Conservation (phyloP, 2,113 vertebrate genomes). For the Porphyrio hochstetteri region DNA sequence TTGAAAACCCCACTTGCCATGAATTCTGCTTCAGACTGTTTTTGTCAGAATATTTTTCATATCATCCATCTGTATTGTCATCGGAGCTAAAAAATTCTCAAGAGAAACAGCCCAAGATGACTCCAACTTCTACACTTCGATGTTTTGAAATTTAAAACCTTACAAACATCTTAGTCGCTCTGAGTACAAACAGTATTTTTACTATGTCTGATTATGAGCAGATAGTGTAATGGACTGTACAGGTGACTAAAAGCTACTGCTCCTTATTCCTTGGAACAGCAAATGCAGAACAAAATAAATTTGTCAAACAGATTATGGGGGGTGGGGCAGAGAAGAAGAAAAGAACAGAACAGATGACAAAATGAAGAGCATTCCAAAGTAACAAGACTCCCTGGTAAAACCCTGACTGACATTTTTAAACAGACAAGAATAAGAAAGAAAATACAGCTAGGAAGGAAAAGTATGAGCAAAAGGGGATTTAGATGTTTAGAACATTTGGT, state of each 20-base stretch:
- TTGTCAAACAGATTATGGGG: neutral
- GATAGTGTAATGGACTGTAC: neutral
- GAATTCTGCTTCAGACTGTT: neutral
- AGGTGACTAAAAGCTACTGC: neutral
- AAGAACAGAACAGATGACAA: neutral
- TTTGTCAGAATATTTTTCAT: neutral
- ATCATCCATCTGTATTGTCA: neutral
- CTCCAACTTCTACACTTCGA: neutral
- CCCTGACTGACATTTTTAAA: neutral
- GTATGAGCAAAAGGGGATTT: neutral
- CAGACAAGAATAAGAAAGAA: neutral
- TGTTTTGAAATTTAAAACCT: neutral
- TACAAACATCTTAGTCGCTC: neutral
- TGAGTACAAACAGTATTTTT: neutral
- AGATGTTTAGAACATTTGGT: constrained; percentile 4
- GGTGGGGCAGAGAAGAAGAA: neutral
- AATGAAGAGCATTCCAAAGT: neutral
- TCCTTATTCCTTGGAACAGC: neutral
- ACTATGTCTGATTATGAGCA: neutral
- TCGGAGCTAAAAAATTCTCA: neutral
- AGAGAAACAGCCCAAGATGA: neutral
- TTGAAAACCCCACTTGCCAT: neutral
- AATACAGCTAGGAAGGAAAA: constrained; percentile 7
- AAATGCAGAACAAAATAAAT: neutral
- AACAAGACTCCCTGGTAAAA: neutral